Percentiles rank a stretch among this genome's conserved stretches.
phyloP scores from a whole-genome alignment of 1,140 invertebrate species.

The Megathymus violae region DNA sequence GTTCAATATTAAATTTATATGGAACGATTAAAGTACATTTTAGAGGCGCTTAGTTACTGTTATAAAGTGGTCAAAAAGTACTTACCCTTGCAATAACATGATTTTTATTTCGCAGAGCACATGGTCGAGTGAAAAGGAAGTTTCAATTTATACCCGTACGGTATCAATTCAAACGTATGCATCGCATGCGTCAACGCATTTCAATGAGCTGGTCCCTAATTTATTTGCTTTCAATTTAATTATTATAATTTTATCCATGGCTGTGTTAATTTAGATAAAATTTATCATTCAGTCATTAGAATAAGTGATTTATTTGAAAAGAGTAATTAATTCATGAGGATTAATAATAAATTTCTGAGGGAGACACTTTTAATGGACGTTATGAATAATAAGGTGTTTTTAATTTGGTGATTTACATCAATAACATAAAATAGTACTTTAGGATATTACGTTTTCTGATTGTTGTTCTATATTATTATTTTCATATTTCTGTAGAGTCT shows the following conservation, averaged over 20 bases:
- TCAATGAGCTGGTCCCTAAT: constrained; percentile 62
- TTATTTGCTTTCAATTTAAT: constrained; percentile 32
- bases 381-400: no score
- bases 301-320: constrained; percentile 14
- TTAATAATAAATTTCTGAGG: constrained; percentile 21
- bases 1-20: no score
- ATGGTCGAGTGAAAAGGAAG: constrained; percentile 67
- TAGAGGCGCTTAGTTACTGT: no score
- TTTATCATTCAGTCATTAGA: constrained; percentile 16
- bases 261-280: constrained; percentile 1
- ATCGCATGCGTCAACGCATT: constrained; percentile 42
- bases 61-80: neutral
- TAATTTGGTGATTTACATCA: no score
- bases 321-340: no score
- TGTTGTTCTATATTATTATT: no score
- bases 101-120: constrained; percentile 63
- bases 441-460: no score
- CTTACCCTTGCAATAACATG: constrained; percentile 9
- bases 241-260: constrained; percentile 11
- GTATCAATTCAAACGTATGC: constrained; percentile 30
- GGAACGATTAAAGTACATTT: no score
- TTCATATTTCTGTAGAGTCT: no score
- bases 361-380: no score
- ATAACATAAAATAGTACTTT: no score
- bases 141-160: constrained; percentile 15